Conservation (phyloP, 2,888 invertebrate species). For the Dynastes tityus region DNA sequence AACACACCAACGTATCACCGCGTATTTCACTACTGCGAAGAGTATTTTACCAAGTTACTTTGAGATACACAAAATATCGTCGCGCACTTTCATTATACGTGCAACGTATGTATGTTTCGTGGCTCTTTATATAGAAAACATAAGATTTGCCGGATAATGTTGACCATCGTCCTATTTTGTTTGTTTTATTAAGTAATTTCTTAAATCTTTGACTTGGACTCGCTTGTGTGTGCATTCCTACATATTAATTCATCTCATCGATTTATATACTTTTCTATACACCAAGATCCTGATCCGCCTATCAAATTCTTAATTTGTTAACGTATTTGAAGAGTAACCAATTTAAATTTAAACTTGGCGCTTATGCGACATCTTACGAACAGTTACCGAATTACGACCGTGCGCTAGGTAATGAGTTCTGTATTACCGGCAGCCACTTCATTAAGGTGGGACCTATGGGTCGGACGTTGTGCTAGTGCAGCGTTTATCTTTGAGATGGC, state of each 20-base stretch:
- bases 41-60: neutral
- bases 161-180: too few species aligned
- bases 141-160: too few species aligned
- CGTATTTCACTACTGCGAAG: constrained; percentile 10
- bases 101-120: too few species aligned
- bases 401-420: neutral
- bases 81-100: neutral
- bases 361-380: neutral
- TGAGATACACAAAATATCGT: neutral
- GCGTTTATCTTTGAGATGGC: neutral
- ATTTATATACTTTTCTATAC: too few species aligned
- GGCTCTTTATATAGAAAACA: too few species aligned
- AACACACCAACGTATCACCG: neutral
- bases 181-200: too few species aligned
- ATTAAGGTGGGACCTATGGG: too few species aligned
- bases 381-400: neutral
- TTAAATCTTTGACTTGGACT: too few species aligned
- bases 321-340: neutral
- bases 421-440: neutral
- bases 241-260: too few species aligned
- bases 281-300: too few species aligned
- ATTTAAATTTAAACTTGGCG: neutral
- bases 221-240: too few species aligned
- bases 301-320: too few species aligned
- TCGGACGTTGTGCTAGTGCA: neutral